These are phyloP conservation scores for Sebastes dallii DNA, from an alignment of 2,797 vertebrate genomes.

Conservation along the genomic window DNA sequence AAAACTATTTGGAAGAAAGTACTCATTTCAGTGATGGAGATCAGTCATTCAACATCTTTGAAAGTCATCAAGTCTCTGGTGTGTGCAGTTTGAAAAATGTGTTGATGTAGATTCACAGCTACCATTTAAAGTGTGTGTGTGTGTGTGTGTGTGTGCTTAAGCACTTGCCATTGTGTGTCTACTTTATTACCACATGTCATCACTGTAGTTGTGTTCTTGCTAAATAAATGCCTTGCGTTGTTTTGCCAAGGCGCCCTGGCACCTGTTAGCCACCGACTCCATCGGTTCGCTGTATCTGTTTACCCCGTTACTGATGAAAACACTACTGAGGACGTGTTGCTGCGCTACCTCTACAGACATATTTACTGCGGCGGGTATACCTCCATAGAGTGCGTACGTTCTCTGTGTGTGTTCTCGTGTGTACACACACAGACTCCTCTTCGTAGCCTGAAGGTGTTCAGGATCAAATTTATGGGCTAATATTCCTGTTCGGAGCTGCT, in stretches of 20 bases:
- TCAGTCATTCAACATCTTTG: neutral
- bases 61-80: neutral
- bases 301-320: slow-evolving; percentile 65
- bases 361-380: slow-evolving; percentile 51
- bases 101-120: neutral
- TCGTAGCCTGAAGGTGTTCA: slow-evolving; percentile 15
- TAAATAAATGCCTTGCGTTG: slow-evolving; percentile 54
- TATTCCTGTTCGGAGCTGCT: slow-evolving; percentile 19
- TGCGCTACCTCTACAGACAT: slow-evolving; percentile 38
- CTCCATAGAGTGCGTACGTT: slow-evolving; percentile 37
- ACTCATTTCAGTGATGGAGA: neutral
- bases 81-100: neutral
- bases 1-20: neutral
- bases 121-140: neutral
- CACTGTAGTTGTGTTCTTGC: slow-evolving; percentile 47
- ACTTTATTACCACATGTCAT: neutral
- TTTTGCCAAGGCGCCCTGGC: slow-evolving; percentile 48
- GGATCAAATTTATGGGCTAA: slow-evolving; percentile 39
- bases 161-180: neutral
- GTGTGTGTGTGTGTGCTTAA: neutral
- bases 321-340: slow-evolving; percentile 42
- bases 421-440: neutral
- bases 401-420: slow-evolving; percentile 16
- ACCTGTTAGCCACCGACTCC: slow-evolving; percentile 25
- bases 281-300: slow-evolving; percentile 48